Evolutionary conservation across 2,113 vertebrate species (phyloP).

Genomic region (Rutilus rutilus): DNA sequence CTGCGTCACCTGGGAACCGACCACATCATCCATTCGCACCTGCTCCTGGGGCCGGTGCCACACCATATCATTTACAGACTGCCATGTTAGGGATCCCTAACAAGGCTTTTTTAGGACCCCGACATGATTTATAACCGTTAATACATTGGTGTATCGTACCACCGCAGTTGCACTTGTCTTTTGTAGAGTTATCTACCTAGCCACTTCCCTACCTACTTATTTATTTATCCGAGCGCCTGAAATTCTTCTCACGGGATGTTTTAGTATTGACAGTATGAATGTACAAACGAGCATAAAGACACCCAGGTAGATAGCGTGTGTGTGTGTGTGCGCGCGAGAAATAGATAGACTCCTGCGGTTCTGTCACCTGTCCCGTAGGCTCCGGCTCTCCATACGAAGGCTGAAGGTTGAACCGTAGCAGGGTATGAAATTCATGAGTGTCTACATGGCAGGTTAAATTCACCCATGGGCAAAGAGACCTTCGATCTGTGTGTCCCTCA

Average conservation of each 20-base stretch:
- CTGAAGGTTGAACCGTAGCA: conserved; percentile 43
- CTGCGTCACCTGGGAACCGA: conserved; percentile 17
- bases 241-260: conserved; percentile 34
- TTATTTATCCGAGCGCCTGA: conserved; percentile 13
- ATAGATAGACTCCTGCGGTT: conserved; percentile 26
- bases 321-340: no score
- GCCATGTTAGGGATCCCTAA: conserved; percentile 20
- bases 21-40: conserved; percentile 28
- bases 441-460: conserved; percentile 63
- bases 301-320: neutral
- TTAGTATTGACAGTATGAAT: conserved; percentile 35
- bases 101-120: conserved; percentile 9
- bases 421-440: conserved; percentile 57
- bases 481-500: conserved; percentile 55
- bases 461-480: conserved; percentile 61
- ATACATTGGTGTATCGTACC: conserved; percentile 4
- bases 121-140: conserved; percentile 29
- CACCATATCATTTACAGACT: conserved; percentile 27
- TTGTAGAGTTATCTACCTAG: conserved; percentile 10
- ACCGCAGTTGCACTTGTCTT: conserved; percentile 19
- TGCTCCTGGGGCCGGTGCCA: neutral
- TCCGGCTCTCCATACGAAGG: conserved; percentile 20
- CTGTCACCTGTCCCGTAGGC: conserved; percentile 30
- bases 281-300: conserved; percentile 39
- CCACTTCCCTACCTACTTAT: neutral